A percentile compares a stretch with the other conserved stretches of the same genome.
Conservation (phyloP, 2,113 vertebrate species). For the Grus americana region DNA sequence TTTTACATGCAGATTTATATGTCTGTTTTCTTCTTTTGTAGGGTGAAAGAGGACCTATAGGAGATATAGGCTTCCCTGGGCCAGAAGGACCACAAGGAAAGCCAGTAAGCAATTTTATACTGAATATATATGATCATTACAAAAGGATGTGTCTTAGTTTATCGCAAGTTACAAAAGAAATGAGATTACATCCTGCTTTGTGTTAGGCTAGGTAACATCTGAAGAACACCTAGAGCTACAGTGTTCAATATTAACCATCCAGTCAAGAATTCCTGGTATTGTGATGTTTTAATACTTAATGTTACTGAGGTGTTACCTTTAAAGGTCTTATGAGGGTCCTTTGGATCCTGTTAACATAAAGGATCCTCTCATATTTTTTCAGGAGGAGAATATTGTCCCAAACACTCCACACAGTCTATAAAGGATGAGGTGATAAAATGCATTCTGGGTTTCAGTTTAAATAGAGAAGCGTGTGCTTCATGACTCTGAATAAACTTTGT, state of each 20-base stretch:
- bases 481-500: not conserved
- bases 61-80: slow-evolving; percentile 94
- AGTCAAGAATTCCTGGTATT: not conserved
- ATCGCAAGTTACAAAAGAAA: not conserved
- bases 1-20: not conserved
- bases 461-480: not conserved
- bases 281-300: not conserved
- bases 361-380: not conserved
- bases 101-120: slow-evolving; percentile 79
- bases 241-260: not conserved
- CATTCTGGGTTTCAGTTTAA: not conserved
- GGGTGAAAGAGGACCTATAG: slow-evolving; percentile 93
- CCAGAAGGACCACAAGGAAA: slow-evolving; percentile 91
- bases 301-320: not conserved
- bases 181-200: not conserved
- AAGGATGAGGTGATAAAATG: not conserved
- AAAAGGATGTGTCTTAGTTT: not conserved
- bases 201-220: not conserved
- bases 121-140: not conserved
- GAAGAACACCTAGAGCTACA: not conserved
- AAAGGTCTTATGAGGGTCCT: not conserved
- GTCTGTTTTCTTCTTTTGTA: slow-evolving; percentile 29
- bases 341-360: not conserved
- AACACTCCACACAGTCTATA: not conserved
- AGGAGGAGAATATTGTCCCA: not conserved